A percentile compares a stretch with the other conserved stretches of the same genome.
phyloP scores from a whole-genome alignment of 2,113 vertebrate species.

The Xerus inauris region DNA sequence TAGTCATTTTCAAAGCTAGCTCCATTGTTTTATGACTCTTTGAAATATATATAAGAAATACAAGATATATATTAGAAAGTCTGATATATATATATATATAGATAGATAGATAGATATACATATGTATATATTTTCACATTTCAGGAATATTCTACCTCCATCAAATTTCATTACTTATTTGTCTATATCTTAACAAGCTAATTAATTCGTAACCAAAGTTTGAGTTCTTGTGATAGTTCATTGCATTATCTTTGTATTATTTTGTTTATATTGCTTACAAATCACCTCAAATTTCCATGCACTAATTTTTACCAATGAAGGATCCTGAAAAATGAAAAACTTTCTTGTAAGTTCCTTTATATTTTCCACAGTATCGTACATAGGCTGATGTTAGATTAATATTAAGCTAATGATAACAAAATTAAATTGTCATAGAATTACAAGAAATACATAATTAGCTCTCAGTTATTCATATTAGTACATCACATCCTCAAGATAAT shows the following conservation, averaged over 20 bases:
- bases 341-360: neutral
- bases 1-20: neutral
- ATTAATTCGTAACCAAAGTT: neutral
- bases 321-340: neutral
- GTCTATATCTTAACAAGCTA: neutral
- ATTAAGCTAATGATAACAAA: neutral
- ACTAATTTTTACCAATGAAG: neutral
- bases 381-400: neutral
- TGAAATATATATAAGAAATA: too few species aligned
- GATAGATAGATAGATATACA: too few species aligned
- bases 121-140: neutral
- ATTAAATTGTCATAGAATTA: conserved; percentile 42
- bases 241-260: neutral
- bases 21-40: neutral
- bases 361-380: neutral
- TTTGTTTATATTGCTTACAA: neutral
- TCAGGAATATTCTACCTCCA: conserved; percentile 16
- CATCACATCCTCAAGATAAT: neutral
- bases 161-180: neutral
- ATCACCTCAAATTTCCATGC: conserved; percentile 26
- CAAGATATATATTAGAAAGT: too few species aligned
- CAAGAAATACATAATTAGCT: conserved; percentile 34
- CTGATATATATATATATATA: neutral
- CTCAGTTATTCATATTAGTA: neutral
- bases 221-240: conserved; percentile 8